phyloP scores from a whole-genome alignment of 2,797 vertebrate species.

The Takifugu rubripes region DNA sequence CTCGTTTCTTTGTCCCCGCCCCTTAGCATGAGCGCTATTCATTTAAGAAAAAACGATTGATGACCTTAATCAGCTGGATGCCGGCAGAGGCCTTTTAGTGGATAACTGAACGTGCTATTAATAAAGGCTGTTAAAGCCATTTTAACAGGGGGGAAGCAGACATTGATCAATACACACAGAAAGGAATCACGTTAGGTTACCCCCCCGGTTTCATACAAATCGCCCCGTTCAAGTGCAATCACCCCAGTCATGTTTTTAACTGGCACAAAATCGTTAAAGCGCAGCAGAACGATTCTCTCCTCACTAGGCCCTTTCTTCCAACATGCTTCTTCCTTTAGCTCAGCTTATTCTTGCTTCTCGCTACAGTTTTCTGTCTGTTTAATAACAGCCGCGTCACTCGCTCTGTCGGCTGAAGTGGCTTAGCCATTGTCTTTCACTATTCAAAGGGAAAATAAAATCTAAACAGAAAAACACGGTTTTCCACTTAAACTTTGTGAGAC shows the following conservation, averaged over 20 bases:
- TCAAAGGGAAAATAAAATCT: neutral
- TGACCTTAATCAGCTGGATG: constrained; percentile 64
- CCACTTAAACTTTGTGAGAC: constrained; percentile 31
- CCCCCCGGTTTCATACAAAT: constrained; percentile 2
- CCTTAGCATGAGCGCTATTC: constrained; percentile 40
- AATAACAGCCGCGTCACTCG: constrained; percentile 49
- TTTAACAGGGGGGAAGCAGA: constrained; percentile 41
- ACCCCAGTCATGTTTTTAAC: neutral
- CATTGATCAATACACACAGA: constrained; percentile 34
- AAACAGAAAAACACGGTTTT: constrained; percentile 11
- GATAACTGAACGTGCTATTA: constrained; percentile 71
- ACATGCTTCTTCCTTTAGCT: neutral
- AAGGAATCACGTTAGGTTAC: constrained; percentile 1
- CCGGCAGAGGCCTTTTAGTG: constrained; percentile 55
- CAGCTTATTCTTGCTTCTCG: neutral
- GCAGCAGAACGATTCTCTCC: neutral
- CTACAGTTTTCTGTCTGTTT: constrained; percentile 16
- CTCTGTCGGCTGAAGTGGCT: constrained; percentile 53
- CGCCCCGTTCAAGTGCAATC: neutral
- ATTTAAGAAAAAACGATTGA: constrained; percentile 64
- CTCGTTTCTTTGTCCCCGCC: constrained; percentile 9
- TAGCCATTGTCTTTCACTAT: constrained; percentile 40
- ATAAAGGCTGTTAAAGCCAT: constrained; percentile 61
- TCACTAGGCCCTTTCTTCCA: neutral
- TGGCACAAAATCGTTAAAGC: constrained; percentile 10